These are phyloP conservation scores for Jaculus jaculus DNA, from an alignment of 2,113 vertebrate species.

Conservation along the genomic window DNA sequence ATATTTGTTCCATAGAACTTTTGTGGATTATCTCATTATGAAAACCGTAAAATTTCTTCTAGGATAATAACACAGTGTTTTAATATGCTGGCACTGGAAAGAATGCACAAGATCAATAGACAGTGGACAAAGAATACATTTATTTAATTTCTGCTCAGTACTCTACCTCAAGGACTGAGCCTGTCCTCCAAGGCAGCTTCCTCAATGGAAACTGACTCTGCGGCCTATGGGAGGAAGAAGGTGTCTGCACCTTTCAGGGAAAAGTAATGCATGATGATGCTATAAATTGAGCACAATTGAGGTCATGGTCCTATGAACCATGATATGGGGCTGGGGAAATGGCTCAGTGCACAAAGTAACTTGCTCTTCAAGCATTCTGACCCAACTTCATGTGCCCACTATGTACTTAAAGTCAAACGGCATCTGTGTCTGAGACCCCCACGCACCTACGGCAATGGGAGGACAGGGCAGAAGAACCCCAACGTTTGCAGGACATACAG, in stretches of 20 bases:
- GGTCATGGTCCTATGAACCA: background rate
- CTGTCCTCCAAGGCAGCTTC: background rate
- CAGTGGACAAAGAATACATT: background rate
- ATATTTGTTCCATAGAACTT: background rate
- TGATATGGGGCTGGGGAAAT: no score
- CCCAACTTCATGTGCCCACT: no score
- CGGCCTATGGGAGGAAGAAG: background rate
- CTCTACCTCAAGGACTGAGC: background rate
- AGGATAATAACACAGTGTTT: background rate
- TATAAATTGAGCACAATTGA: background rate
- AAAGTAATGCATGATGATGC: background rate
- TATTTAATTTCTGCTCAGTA: background rate
- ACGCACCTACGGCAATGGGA: no score
- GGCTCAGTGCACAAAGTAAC: no score
- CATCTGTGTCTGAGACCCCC: no score
- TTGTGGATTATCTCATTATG: background rate
- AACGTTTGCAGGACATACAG: no score
- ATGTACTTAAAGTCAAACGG: no score
- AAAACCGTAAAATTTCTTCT: conserved; percentile 19
- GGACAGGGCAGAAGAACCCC: no score
- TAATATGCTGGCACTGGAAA: background rate
- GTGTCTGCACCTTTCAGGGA: background rate
- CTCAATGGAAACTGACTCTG: background rate
- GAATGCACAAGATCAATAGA: background rate
- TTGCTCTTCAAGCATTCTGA: no score